phyloP scores from a whole-genome alignment of 92 coral and sea anemone genomes.

The Palythoa caribaeorum region DNA sequence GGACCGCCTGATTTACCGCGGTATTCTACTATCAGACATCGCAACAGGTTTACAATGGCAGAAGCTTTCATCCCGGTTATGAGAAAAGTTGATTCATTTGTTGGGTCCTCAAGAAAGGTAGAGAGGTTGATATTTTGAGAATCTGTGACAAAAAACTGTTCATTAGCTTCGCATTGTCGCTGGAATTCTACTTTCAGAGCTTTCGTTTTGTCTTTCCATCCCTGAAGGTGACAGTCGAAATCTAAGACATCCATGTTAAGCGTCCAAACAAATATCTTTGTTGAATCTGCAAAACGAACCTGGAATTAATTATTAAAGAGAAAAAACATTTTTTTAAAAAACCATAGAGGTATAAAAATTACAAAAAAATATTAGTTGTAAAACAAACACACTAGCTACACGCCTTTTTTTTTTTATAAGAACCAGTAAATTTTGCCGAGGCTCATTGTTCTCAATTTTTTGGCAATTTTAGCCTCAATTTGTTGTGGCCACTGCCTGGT shows the following conservation, averaged over 20 bases:
- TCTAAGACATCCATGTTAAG: slow-evolving; percentile 39
- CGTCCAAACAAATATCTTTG: slow-evolving; percentile 6
- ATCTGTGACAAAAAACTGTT: slow-evolving; percentile 68
- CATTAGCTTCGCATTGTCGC: slow-evolving; percentile 85
- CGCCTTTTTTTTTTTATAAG: too few species aligned
- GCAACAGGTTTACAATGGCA: slow-evolving; percentile 73
- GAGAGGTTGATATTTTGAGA: slow-evolving; percentile 51
- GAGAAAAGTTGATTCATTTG: slow-evolving; percentile 49
- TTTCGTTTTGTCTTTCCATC: slow-evolving; percentile 88
- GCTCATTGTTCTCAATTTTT: too few species aligned
- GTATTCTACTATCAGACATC: slow-evolving; percentile 67
- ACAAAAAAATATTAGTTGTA: background rate
- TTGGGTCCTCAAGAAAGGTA: slow-evolving; percentile 53
- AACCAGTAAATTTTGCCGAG: too few species aligned
- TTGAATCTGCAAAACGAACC: slow-evolving; percentile 13
- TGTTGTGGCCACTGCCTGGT: too few species aligned
- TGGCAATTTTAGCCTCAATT: too few species aligned
- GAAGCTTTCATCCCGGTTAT: slow-evolving; percentile 81
- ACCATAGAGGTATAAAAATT: background rate
- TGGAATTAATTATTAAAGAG: background rate
- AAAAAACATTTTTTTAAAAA: background rate
- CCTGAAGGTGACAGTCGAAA: slow-evolving; percentile 49
- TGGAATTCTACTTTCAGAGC: slow-evolving; percentile 77
- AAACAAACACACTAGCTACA: too few species aligned
- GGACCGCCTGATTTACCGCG: slow-evolving; percentile 76